phyloP scores from a whole-genome alignment of 2,888 invertebrate species.

The Polydesmus complanatus region DNA sequence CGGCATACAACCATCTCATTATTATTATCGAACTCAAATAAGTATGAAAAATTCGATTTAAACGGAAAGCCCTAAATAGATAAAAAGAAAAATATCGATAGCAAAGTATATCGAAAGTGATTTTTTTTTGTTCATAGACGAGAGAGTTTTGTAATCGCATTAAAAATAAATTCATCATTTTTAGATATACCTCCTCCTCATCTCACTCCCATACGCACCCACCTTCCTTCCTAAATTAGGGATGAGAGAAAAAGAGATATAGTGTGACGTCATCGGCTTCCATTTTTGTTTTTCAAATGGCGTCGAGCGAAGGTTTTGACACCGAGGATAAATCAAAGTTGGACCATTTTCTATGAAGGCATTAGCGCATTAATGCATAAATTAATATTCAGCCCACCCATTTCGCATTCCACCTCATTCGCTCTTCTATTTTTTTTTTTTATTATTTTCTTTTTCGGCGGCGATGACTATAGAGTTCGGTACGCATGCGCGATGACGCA shows the following conservation, averaged over 20 bases:
- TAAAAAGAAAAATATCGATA: not conserved
- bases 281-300: not conserved
- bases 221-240: not conserved
- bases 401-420: not conserved
- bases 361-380: not conserved
- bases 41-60: not conserved
- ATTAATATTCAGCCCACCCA: not conserved
- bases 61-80: not conserved
- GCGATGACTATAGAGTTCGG: not conserved
- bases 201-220: not conserved
- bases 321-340: not conserved
- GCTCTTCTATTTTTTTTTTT: not conserved
- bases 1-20: not conserved
- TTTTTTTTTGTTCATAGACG: not conserved
- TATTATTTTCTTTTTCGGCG: too few species aligned
- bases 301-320: not conserved
- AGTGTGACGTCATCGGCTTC: not conserved
- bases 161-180: not conserved
- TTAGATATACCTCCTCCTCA: not conserved
- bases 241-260: not conserved
- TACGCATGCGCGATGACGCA: not conserved
- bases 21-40: not conserved
- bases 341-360: not conserved
- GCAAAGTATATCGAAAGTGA: not conserved
- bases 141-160: not conserved